Base-by-base conservation (phyloP, 2,797 vertebrate genomes). In the Paratrypauchen microcephalus region DNA sequence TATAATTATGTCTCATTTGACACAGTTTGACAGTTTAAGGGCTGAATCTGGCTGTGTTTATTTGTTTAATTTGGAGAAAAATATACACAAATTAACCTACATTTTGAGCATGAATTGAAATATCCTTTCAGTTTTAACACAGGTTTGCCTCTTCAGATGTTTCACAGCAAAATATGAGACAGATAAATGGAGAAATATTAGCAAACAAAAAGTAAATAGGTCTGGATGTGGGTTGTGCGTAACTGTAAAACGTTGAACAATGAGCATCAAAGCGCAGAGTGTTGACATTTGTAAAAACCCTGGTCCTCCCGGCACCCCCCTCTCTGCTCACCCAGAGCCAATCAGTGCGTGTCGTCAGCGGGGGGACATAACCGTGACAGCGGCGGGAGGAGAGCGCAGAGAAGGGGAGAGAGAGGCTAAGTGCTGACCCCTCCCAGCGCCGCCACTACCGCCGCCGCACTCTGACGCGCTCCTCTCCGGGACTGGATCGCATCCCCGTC, bases 391-490 rank as follows among this genome's bases (percentile, higher is more conserved):
- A 75, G 79, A 41, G 94, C 94, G 79, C 79, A 69, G 73, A 78
- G 76, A 41, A 41, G 94, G 95, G 93, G 94, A 95, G 95, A 79
- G 94, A 94, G 94, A 95, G 95, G 94, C 93, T 96, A 94, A 95
- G 96, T 96, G 95, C 96, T 96, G 95, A 95, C 95, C 96, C 96
- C 95, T 96, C 96, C 95, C 96, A 96, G 95, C 96, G 94, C 94
- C 95, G 90, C 94, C 89, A 75, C 86, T 7, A 50, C 18, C 60
- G 6, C 18, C 60, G 6, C 91, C 89, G 93, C 95, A 87, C 94
- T 94, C 93, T 88, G 92, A 86, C 95, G 94, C 91, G 92, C 86
- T 94, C 92, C 89, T 92, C 94, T 94, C 94, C 93, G 94, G 83
- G 84, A 92, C 84, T 84, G 82, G 84, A 91, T 84, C 84, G 83